phyloP scores from a whole-genome alignment of 1,140 invertebrate species.

The Pseudomyrmex sp. region DNA sequence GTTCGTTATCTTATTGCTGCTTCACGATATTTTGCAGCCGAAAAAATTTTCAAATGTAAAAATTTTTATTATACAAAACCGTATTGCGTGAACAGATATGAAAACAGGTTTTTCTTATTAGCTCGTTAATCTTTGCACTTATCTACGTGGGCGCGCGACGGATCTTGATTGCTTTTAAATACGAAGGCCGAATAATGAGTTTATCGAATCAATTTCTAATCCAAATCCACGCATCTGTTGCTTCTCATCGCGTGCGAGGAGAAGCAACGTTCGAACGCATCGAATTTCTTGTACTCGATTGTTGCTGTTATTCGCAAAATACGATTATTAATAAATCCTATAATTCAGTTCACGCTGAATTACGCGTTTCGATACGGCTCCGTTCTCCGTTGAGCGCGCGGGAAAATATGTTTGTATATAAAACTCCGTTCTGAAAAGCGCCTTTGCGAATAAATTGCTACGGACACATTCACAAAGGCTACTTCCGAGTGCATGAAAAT shows the following conservation, averaged over 20 bases:
- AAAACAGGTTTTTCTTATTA: slow-evolving; percentile 10
- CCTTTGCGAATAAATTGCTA: slow-evolving; percentile 23
- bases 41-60: not conserved
- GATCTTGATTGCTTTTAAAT: slow-evolving; percentile 37
- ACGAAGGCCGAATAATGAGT: slow-evolving; percentile 24
- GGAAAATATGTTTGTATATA: not conserved
- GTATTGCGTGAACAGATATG: not conserved
- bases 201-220: slow-evolving; percentile 55
- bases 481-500: not conserved
- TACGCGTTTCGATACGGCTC: too few relatives aligned
- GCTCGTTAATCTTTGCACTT: slow-evolving; percentile 29
- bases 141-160: not conserved
- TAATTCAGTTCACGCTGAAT: too few relatives aligned
- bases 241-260: slow-evolving; percentile 30
- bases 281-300: not conserved
- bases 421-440: too few relatives aligned
- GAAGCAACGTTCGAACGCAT: not conserved
- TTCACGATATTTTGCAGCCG: not conserved
- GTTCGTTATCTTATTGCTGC: too few relatives aligned
- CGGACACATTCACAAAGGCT: not conserved
- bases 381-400: too few relatives aligned
- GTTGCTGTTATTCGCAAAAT: not conserved
- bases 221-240: slow-evolving; percentile 26
- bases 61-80: not conserved
- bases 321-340: too few relatives aligned